Conservation (phyloP, 2,797 vertebrate genomes). For the Characodon lateralis region DNA sequence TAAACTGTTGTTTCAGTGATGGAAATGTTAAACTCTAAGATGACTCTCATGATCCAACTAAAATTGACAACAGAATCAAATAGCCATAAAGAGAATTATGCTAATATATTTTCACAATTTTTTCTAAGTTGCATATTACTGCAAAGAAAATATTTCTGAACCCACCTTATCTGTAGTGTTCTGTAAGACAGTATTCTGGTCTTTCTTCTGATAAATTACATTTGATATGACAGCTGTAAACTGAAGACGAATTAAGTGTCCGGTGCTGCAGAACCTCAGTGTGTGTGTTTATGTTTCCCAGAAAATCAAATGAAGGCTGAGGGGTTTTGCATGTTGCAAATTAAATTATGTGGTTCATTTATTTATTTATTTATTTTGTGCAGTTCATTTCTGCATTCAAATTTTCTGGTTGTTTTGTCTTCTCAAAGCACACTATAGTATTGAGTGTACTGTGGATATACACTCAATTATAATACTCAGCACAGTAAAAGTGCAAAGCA, state of each 20-base stretch:
- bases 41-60: too few relatives aligned
- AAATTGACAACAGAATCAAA: too few relatives aligned
- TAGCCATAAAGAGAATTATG: too few relatives aligned
- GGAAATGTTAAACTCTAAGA: too few relatives aligned
- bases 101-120: too few relatives aligned
- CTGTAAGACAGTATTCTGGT: neutral
- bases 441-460: too few relatives aligned
- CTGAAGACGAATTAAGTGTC: neutral
- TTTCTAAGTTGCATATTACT: neutral
- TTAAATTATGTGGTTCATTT: neutral
- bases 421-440: neutral
- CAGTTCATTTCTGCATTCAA: slow-evolving; percentile 11
- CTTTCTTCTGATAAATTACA: neutral
- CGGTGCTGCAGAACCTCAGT: neutral
- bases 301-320: neutral
- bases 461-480: neutral
- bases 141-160: neutral
- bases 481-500: neutral
- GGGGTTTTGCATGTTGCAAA: slow-evolving; percentile 23
- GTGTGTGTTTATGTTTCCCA: neutral
- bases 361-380: neutral
- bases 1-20: too few relatives aligned
- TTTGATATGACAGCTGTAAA: neutral
- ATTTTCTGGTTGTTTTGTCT: neutral
- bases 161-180: neutral